phyloP scores from a whole-genome alignment of 2,888 invertebrate species.

The Meiosimyza decipiens region DNA sequence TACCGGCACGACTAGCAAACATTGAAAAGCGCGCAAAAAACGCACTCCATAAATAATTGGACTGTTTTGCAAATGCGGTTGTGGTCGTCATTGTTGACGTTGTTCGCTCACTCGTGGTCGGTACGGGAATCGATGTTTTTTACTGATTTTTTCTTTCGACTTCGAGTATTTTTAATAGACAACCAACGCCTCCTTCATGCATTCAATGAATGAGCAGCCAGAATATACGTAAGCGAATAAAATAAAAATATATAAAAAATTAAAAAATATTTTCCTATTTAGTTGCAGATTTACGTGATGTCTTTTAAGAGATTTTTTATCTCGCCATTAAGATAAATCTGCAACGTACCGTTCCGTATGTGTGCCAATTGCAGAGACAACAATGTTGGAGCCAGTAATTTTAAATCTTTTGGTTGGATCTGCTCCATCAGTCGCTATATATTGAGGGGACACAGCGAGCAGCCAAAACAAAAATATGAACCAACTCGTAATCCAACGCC shows the following conservation, averaged over 20 bases:
- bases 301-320: conserved; percentile 25
- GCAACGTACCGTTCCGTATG: too few species aligned
- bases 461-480: not conserved
- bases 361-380: too few species aligned
- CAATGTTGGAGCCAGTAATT: too few species aligned
- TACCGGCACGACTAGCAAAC: too few species aligned
- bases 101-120: not conserved
- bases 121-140: too few species aligned
- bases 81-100: too few species aligned
- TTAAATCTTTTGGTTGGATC: too few species aligned
- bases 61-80: not conserved
- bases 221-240: not conserved
- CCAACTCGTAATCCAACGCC: conserved; percentile 15
- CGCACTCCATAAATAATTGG: conserved; percentile 20
- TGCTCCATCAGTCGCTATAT: not conserved
- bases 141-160: not conserved
- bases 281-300: conserved; percentile 26
- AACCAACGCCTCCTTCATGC: not conserved
- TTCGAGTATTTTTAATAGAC: not conserved
- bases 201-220: conserved; percentile 12
- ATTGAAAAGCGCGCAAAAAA: not conserved
- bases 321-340: conserved; percentile 30
- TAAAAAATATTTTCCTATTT: conserved; percentile 15
- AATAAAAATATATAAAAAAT: too few species aligned
- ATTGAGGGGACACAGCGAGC: conserved; percentile 14